phyloP scores from a whole-genome alignment of 2,113 vertebrate genomes.

The Asarcornis scutulata region DNA sequence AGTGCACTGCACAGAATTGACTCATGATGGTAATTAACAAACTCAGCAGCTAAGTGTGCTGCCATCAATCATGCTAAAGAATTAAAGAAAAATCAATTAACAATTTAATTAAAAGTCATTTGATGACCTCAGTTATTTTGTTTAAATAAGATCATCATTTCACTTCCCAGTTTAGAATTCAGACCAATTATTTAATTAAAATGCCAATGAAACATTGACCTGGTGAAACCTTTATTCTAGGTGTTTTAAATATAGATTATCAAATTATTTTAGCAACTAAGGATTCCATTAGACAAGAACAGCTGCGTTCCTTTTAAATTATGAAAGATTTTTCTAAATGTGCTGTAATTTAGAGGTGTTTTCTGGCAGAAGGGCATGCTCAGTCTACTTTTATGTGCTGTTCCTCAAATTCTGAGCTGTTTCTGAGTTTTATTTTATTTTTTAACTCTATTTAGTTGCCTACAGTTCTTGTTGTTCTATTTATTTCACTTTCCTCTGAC shows the following conservation, averaged over 20 bases:
- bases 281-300: not conserved
- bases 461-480: not conserved
- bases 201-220: conserved; percentile 66
- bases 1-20: not conserved
- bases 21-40: conserved; percentile 23
- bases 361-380: not conserved
- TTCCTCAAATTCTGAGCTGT: not conserved
- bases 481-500: not conserved
- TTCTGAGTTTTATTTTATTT: not conserved
- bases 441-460: not conserved
- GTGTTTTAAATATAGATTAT: conserved; percentile 64
- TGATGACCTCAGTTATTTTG: conserved; percentile 57
- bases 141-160: conserved; percentile 69
- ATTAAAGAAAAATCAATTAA: conserved; percentile 72
- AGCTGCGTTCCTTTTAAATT: not conserved
- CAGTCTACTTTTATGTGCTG: not conserved
- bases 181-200: conserved; percentile 75
- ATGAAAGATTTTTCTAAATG: not conserved
- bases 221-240: conserved; percentile 58
- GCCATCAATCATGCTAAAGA: conserved; percentile 53
- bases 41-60: not conserved
- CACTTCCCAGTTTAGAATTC: conserved; percentile 54
- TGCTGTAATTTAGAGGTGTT: not conserved
- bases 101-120: conserved; percentile 69
- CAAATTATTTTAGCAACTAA: conserved; percentile 48